Base-by-base conservation (phyloP, 1,140 invertebrate genomes). In the Nasonia longicornis region DNA sequence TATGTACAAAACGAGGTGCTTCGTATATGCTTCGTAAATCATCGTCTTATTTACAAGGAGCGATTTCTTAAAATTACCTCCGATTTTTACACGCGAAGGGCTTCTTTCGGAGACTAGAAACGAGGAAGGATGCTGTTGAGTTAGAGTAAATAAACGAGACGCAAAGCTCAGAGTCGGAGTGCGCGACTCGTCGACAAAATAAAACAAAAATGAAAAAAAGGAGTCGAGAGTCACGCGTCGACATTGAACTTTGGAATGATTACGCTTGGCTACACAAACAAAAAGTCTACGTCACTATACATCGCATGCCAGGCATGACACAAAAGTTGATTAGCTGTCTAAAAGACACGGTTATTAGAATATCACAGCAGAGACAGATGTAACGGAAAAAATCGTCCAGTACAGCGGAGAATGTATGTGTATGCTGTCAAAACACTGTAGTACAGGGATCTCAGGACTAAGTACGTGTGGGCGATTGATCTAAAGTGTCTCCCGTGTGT, bases 281-380 rank as follows among this genome's bases (percentile, higher is more conserved):
- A 79, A 58, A 14, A 42, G 12, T 78, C 76, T 82, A 74, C 71
- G 38, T 78, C 66, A 52, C 66, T 20, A 75, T 69, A 76, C 0
- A 66, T 26, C 72, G 38, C 67, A 77, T 79, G 75, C 66, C 80
- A 73, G 22, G 4, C 14, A 78, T 45, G 73, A 81, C 70, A 78
- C 52, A 58, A 73, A 70, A 78, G 76, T 31, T 74, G 35, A 74
- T 74, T 73, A 75, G 75, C 58, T 79, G 20, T 78, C 58, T 72
- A 81, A 35, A 81, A 77, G 58, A 73, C 29, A 66, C 29, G 48
- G 73, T 20, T 83, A 87, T 85, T 84, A 87, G 84, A 85, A 85
- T 84, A 77, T 90, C 85, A 89, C 85, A 89, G 90, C 85, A 89
- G 90, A 91, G 89, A 91, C 90, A 91, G 89, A 91, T 90, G 89